Evolutionary conservation across 1,140 invertebrate species (phyloP).

Genomic region (Dreissena rostriformis): DNA sequence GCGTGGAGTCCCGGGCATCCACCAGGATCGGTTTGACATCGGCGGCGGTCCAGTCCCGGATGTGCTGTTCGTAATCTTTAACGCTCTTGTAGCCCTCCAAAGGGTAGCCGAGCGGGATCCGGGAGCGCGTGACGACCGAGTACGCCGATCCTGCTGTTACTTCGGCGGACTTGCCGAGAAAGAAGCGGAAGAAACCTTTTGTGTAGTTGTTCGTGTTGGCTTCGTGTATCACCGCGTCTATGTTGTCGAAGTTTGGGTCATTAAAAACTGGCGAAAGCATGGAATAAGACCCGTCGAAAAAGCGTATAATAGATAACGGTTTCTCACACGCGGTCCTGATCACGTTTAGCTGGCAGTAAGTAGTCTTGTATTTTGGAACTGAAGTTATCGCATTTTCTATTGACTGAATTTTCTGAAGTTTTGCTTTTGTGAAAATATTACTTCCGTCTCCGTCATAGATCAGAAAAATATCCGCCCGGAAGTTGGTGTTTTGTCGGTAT

Average conservation of each 20-base stretch:
- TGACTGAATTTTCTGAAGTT: slow-evolving; percentile 47
- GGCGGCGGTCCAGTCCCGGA: slow-evolving; percentile 1
- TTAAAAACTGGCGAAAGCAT: slow-evolving; percentile 53
- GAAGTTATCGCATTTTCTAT: slow-evolving; percentile 54
- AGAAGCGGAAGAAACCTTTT: slow-evolving; percentile 35
- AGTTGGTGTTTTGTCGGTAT: slow-evolving; percentile 20
- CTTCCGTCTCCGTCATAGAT: slow-evolving; percentile 41
- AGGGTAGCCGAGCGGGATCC: slow-evolving; percentile 33
- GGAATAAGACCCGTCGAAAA: slow-evolving; percentile 61
- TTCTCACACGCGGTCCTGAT: slow-evolving; percentile 31
- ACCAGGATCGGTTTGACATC: slow-evolving; percentile 31
- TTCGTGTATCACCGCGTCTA: slow-evolving; percentile 48
- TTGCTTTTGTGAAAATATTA: slow-evolving; percentile 58
- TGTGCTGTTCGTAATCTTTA: slow-evolving; percentile 14
- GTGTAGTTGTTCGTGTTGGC: slow-evolving; percentile 51
- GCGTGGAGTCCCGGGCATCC: neutral
- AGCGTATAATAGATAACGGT: slow-evolving; percentile 55
- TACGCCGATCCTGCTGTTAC: slow-evolving; percentile 24
- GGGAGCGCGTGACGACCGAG: slow-evolving; percentile 32
- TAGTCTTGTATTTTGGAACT: slow-evolving; percentile 33
- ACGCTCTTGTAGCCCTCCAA: slow-evolving; percentile 9
- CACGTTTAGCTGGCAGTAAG: slow-evolving; percentile 54
- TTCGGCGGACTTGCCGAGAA: slow-evolving; percentile 46
- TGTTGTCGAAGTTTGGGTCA: slow-evolving; percentile 60
- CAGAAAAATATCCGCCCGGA: slow-evolving; percentile 32